Evolutionary conservation across 2,888 invertebrate species (phyloP), one percentile per base, ranked within the genome.

Genomic region (Autographa pulchrina): DNA sequence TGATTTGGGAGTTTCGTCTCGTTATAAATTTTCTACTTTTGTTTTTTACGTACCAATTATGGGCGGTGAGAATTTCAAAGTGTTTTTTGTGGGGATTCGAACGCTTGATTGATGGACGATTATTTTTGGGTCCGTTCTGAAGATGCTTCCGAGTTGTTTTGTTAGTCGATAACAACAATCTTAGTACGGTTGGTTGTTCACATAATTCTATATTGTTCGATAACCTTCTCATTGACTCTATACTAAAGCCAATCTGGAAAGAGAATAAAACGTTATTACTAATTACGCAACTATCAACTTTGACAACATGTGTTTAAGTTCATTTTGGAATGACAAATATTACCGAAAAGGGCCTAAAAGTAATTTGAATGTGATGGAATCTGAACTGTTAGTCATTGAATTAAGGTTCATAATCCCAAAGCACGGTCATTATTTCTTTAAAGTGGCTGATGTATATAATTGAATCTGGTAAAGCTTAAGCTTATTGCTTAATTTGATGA

Each of bases 21-120:
- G 94, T 96, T 94, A 95, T 92, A 94, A 93, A 94, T 93, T 48
- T 93, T 92, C 91, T 90, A 93, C 93, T 93, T 94, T 94, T 95
- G 93, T 95, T 95, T 94, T 94, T 94, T 94, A 90, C 82, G 52
- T 72, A 89, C 88, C 92, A 93, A 94, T 95, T 94, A 94, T 88
- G 75, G 87, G 83, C 90, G 91, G 92, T 88, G 88, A 86, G 86
- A 89, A 56, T 90, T 88, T 92, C 92, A 94, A 94, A 94, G 93
- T 83, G 83, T 86, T 92, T 93, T 92, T 94, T 93, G 92, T 92
- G 83, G 89, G 68, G 75, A 75, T 81, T 69, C 83, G 86, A 89
- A 86, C 88, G 88, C 78, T 86, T 95, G 95, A 96, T 94, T 95
- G 95, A 96, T 93, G 93, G 94, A 86, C 89, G 90, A 94, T 96